phyloP scores from a whole-genome alignment of 1,140 invertebrate genomes.

The Bursaphelenchus mucronatus region DNA sequence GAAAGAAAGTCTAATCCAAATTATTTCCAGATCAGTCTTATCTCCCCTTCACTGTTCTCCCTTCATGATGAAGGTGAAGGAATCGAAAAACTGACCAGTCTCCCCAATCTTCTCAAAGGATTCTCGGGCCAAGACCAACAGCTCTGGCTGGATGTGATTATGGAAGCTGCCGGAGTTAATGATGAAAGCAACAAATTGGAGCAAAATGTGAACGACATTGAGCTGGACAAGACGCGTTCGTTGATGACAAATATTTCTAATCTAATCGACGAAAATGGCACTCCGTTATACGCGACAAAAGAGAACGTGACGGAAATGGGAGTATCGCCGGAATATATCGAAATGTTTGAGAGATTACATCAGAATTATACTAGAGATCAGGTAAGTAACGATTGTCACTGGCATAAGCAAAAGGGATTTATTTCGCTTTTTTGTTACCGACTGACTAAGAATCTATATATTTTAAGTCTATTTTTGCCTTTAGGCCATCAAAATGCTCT shows the following conservation, averaged over 20 bases:
- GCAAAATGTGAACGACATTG: slow-evolving; percentile 5
- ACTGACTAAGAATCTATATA: too few species aligned
- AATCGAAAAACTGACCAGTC: slow-evolving; percentile 22
- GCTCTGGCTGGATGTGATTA: slow-evolving; percentile 29
- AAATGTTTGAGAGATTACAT: slow-evolving; percentile 14
- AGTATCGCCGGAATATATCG: slow-evolving; percentile 8
- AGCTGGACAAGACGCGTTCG: not conserved
- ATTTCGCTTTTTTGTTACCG: too few species aligned
- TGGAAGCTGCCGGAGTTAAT: slow-evolving; percentile 31
- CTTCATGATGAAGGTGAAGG: slow-evolving; percentile 25
- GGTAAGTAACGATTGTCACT: too few species aligned
- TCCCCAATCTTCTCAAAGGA: slow-evolving; percentile 23
- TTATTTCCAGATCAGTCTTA: slow-evolving; percentile 21
- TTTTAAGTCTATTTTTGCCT: too few species aligned
- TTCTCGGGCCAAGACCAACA: slow-evolving; percentile 28
- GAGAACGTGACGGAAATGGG: slow-evolving; percentile 37
- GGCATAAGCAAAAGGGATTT: too few species aligned
- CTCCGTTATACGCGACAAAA: slow-evolving; percentile 50
- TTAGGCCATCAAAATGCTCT: too few species aligned
- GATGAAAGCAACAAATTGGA: slow-evolving; percentile 34
- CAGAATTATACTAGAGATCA: slow-evolving; percentile 17
- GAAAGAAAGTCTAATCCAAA: not conserved
- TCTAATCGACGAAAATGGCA: slow-evolving; percentile 27
- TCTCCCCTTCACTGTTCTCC: slow-evolving; percentile 30
- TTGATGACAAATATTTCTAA: slow-evolving; percentile 5